A percentile compares a stretch with the other conserved stretches of the same genome.
phyloP scores from a whole-genome alignment of 2,797 vertebrate genomes.

The Florisuga fusca region DNA sequence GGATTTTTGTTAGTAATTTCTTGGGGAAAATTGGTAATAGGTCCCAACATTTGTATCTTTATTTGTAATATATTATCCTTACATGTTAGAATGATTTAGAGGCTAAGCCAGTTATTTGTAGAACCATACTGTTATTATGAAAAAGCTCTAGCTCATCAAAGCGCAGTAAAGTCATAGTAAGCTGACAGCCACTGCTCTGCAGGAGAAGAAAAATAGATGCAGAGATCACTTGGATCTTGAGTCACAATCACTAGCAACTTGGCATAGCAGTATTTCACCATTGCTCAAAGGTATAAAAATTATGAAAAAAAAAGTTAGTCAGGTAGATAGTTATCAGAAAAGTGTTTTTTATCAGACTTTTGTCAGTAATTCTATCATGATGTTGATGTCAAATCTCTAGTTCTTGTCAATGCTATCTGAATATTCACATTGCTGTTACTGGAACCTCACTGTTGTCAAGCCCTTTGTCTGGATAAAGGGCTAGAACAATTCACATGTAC shows the following conservation, averaged over 20 bases:
- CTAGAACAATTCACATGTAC: background rate
- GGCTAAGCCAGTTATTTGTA: background rate
- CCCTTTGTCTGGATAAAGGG: background rate
- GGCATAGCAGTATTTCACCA: background rate
- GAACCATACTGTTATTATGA: background rate
- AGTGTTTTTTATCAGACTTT: background rate
- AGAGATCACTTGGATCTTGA: background rate
- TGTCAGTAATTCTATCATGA: background rate
- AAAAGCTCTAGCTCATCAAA: background rate
- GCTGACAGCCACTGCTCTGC: background rate
- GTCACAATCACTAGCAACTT: background rate
- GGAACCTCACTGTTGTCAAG: background rate
- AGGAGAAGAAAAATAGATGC: background rate
- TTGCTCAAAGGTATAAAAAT: background rate
- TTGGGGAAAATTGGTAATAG: background rate
- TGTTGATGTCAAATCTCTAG: background rate
- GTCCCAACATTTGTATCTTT: background rate
- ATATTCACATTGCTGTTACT: background rate
- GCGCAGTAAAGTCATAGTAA: background rate
- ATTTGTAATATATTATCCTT: background rate
- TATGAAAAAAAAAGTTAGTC: background rate
- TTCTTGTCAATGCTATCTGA: background rate
- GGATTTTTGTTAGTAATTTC: background rate
- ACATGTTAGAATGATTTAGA: background rate
- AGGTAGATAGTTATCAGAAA: background rate